Evolutionary conservation across 2,888 invertebrate genomes (phyloP).

Genomic region (Nineta flava): DNA sequence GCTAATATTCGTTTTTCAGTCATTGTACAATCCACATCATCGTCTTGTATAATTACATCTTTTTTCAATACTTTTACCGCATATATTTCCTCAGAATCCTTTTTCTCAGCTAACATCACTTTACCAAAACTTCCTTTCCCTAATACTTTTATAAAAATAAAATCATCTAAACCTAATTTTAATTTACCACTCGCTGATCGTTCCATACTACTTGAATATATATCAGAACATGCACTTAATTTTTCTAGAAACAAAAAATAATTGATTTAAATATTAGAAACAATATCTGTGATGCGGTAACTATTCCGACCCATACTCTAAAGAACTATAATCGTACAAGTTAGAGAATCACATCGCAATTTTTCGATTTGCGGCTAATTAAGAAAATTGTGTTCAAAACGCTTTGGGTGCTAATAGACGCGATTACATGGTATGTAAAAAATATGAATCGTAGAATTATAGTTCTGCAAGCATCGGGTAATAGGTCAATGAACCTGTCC

Average conservation of each 20-base stretch:
- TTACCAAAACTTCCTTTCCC: slow-evolving; percentile 99
- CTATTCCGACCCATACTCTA: background rate
- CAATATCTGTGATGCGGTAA: slow-evolving; percentile 14
- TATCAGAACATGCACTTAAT: background rate
- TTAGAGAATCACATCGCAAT: too few species aligned
- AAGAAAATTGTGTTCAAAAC: too few species aligned
- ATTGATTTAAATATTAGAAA: background rate
- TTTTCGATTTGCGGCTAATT: too few species aligned
- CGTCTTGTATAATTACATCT: slow-evolving; percentile 95
- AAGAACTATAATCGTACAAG: too few species aligned
- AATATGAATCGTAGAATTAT: too few species aligned
- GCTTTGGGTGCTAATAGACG: too few species aligned
- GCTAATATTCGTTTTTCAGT: slow-evolving; percentile 95
- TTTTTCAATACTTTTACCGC: slow-evolving; percentile 87
- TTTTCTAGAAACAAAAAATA: background rate
- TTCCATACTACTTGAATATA: background rate
- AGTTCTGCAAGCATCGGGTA: too few species aligned
- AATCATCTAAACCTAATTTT: slow-evolving; percentile 70
- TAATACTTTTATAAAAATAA: slow-evolving; percentile 94
- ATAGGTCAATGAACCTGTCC: too few species aligned
- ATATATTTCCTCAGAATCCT: slow-evolving; percentile 81
- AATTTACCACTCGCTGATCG: slow-evolving; percentile 16
- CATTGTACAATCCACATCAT: slow-evolving; percentile 98
- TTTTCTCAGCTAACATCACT: slow-evolving; percentile 94
- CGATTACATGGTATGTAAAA: too few species aligned